Evolutionary conservation across 1,140 invertebrate genomes (phyloP).

Genomic region (Aphaenogaster rudis): DNA sequence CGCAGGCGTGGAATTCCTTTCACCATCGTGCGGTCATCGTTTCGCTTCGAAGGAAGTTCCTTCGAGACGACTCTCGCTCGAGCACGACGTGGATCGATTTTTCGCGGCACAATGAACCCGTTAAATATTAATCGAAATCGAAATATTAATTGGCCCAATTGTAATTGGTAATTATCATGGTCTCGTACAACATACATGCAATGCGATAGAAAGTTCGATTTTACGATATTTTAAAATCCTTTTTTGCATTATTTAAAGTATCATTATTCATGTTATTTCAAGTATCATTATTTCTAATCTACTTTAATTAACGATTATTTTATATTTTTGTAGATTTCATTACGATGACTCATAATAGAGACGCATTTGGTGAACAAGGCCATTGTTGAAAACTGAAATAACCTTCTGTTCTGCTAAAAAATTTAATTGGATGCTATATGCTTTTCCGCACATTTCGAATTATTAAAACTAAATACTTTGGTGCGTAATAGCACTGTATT

Average conservation of each 20-base stretch:
- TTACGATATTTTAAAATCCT: not conserved
- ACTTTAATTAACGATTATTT: not conserved
- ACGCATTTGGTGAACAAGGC: not conserved
- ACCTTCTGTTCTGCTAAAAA: not conserved
- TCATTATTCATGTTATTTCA: not conserved
- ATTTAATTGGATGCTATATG: not conserved
- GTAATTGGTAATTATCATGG: not conserved
- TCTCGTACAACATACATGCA: not conserved
- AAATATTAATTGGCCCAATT: constrained; percentile 1
- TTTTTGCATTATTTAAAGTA: not conserved
- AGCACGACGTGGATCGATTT: constrained; percentile 1
- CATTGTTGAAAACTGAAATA: not conserved
- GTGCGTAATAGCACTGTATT: not conserved
- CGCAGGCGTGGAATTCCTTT: constrained; percentile 44
- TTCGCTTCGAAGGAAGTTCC: constrained; percentile 27
- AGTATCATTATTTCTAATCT: not conserved
- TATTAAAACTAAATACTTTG: not conserved
- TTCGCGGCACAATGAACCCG: not conserved
- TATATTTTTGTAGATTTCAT: not conserved
- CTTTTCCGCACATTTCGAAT: not conserved
- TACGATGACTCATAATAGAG: not conserved
- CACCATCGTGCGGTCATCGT: constrained; percentile 27
- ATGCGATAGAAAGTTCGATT: not conserved
- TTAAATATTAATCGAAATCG: constrained; percentile 1
- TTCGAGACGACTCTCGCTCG: constrained; percentile 6